Percentiles rank a stretch among this genome's conserved stretches.
Evolutionary conservation across 2,113 vertebrate species (phyloP).

Genomic region (Oncorhynchus clarkii): DNA sequence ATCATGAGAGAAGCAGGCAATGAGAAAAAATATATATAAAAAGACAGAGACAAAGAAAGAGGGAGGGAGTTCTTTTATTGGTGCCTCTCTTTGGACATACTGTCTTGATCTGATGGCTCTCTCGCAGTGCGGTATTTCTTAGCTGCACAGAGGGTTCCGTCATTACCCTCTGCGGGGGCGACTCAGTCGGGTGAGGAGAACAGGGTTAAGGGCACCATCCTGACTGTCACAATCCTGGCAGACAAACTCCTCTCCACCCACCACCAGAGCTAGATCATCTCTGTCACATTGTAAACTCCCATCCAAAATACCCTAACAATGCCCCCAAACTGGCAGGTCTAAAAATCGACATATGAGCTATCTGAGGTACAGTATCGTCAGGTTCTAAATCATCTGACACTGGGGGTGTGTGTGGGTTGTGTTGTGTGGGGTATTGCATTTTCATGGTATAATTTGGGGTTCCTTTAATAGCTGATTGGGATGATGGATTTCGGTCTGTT

Average conservation of each 20-base stretch:
- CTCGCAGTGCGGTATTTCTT: not conserved
- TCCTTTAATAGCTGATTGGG: not conserved
- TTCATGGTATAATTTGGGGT: not conserved
- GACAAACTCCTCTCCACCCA: not conserved
- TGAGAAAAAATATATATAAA: not conserved
- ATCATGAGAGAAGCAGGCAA: not conserved
- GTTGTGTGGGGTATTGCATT: not conserved
- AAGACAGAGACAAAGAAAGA: not conserved
- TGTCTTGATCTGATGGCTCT: not conserved
- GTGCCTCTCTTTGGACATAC: not conserved
- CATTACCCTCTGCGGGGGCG: not conserved
- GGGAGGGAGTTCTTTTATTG: not conserved
- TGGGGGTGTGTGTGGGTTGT: not conserved
- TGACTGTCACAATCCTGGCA: conserved; percentile 9
- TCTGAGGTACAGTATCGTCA: not conserved
- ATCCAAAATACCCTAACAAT: not conserved
- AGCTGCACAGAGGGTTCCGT: not conserved
- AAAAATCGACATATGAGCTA: not conserved
- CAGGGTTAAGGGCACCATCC: conserved; percentile 15
- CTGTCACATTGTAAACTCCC: not conserved
- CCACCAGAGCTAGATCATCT: conserved; percentile 22
- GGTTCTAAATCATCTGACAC: not conserved
- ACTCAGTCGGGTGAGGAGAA: conserved; percentile 8
- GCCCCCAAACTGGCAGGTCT: not conserved
- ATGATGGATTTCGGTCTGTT: not conserved